phyloP scores from a whole-genome alignment of 1,140 invertebrate species.

The Ostrea denselamellosa region DNA sequence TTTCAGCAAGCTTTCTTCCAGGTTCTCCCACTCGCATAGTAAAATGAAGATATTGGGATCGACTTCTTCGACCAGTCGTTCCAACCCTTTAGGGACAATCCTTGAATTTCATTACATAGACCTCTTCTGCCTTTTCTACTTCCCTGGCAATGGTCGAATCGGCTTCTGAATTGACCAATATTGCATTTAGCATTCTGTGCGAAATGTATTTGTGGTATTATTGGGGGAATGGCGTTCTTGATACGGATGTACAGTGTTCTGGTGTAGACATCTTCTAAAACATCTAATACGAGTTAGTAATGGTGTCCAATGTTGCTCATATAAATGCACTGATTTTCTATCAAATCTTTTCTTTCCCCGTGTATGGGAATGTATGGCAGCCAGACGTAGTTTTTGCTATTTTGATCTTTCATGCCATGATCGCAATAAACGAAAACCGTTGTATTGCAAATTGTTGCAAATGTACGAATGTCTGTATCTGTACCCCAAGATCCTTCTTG shows the following conservation, averaged over 20 bases:
- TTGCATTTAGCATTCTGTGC: neutral
- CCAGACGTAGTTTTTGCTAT: no score
- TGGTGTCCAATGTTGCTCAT: no score
- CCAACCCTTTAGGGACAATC: neutral
- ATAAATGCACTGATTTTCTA: no score
- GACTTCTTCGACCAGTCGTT: neutral
- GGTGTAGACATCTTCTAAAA: neutral
- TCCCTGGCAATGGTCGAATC: neutral
- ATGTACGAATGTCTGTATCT: neutral
- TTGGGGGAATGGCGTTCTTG: neutral
- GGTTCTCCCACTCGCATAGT: neutral
- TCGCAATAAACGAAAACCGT: neutral
- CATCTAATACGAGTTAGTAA: neutral
- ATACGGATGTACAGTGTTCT: neutral
- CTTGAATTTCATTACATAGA: no score
- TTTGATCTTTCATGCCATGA: neutral
- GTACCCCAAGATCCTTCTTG: no score
- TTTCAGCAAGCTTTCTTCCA: neutral
- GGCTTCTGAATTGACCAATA: neutral
- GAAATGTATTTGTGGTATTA: slow-evolving; percentile 11
- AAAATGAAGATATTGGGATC: neutral
- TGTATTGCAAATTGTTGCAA: neutral
- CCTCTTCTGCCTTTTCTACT: neutral
- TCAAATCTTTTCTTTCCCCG: no score
- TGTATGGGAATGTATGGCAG: no score